These are phyloP conservation scores for Catamblyrhynchus diadema DNA, from an alignment of 2,797 vertebrate species.

Conservation along the genomic window DNA sequence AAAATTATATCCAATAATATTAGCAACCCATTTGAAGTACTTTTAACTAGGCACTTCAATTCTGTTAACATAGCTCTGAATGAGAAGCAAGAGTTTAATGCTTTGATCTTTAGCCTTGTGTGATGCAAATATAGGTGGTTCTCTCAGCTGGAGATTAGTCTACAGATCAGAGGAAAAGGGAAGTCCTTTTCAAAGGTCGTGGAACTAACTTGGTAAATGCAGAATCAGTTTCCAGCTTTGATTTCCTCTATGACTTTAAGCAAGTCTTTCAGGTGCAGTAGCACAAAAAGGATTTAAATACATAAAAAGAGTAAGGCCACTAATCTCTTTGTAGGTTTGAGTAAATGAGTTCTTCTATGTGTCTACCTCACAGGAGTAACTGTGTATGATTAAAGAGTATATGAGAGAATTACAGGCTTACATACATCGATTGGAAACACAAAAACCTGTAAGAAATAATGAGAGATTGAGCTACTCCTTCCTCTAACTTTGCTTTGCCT, in stretches of 20 bases:
- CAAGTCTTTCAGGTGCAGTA: neutral
- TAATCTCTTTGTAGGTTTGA: conserved; percentile 5
- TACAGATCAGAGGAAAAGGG: neutral
- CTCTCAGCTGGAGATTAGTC: neutral
- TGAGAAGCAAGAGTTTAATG: neutral
- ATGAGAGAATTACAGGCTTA: neutral
- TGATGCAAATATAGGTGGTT: neutral
- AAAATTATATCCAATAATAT: neutral
- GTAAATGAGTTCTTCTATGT: neutral
- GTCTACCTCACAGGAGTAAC: neutral
- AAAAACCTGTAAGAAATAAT: neutral
- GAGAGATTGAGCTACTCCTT: neutral
- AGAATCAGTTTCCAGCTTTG: neutral
- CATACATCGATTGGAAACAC: neutral
- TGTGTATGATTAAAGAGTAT: neutral
- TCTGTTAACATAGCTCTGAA: neutral
- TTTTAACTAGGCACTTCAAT: neutral
- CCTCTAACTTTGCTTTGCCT: neutral
- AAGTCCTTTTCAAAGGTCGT: neutral
- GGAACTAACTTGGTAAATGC: neutral
- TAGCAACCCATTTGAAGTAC: neutral
- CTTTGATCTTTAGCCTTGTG: neutral
- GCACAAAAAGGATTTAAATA: neutral
- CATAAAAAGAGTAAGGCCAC: neutral
- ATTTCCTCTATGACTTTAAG: neutral